A percentile compares a stretch with the other conserved stretches of the same genome.
phyloP scores from a whole-genome alignment of 2,113 vertebrate genomes.

The Rhadina sibilatrix region DNA sequence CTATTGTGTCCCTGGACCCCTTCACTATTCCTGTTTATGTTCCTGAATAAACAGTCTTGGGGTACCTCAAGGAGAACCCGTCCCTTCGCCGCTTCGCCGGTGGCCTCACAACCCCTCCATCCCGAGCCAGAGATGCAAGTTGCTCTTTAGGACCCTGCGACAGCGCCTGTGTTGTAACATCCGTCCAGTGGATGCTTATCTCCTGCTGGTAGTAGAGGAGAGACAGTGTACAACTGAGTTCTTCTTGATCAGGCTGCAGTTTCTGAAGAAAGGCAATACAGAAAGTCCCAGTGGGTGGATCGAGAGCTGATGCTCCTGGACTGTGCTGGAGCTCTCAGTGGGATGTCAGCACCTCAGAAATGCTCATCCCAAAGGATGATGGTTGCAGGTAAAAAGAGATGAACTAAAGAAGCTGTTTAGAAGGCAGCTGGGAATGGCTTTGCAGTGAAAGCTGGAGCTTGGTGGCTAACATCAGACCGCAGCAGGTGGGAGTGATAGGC shows the following conservation, averaged over 20 bases:
- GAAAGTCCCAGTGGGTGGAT: not conserved
- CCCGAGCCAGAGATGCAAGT: not conserved
- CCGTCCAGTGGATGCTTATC: not conserved
- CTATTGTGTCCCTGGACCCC: not conserved
- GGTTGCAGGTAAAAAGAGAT: not conserved
- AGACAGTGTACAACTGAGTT: not conserved
- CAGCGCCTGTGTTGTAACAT: not conserved
- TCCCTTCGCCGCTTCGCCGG: not conserved
- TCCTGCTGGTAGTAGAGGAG: not conserved
- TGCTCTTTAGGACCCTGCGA: not conserved
- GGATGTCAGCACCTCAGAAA: not conserved
- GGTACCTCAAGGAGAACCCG: not conserved
- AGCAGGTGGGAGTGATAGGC: not conserved
- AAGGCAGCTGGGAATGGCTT: not conserved
- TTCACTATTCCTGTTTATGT: not conserved
- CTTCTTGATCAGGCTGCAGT: not conserved
- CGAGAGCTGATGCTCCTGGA: rapidly evolving
- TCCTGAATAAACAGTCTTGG: not conserved
- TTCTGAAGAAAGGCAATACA: not conserved
- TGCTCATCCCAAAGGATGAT: rapidly evolving
- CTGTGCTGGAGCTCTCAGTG: rapidly evolving
- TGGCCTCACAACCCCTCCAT: not conserved
- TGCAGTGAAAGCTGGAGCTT: not conserved
- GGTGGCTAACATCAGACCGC: not conserved
- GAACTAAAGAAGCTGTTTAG: not conserved